Evolutionary conservation across 1,140 invertebrate genomes (phyloP).

Genomic region (Orchestia grillus): DNA sequence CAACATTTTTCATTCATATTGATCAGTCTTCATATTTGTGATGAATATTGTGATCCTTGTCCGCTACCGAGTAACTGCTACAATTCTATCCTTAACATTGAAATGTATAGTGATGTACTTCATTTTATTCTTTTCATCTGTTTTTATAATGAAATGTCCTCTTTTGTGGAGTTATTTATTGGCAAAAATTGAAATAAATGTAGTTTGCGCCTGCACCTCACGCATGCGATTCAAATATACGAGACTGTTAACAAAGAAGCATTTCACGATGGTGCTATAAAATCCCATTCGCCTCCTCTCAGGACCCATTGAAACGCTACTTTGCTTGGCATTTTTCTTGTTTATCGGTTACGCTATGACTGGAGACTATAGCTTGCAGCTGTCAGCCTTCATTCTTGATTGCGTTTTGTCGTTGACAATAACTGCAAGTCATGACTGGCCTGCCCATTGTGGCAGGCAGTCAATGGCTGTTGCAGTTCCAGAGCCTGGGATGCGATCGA

Average conservation of each 20-base stretch:
- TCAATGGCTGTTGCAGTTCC: not conserved
- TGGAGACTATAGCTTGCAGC: not conserved
- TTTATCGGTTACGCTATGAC: not conserved
- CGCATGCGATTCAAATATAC: not conserved
- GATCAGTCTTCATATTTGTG: not conserved
- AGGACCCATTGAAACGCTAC: not conserved
- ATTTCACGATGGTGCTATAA: not conserved
- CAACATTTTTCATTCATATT: not conserved
- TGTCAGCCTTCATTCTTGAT: not conserved
- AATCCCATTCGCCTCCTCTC: not conserved
- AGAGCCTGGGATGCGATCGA: not conserved
- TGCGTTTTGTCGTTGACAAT: slow-evolving; percentile 36
- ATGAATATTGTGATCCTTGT: not conserved
- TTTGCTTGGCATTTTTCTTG: not conserved
- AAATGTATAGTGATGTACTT: not conserved
- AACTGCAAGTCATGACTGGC: not conserved
- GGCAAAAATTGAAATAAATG: not conserved
- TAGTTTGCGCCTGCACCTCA: not conserved
- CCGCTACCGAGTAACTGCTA: not conserved
- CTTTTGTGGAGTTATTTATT: not conserved
- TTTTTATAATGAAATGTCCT: not conserved
- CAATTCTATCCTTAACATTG: not conserved
- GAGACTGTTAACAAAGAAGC: not conserved
- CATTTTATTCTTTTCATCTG: not conserved
- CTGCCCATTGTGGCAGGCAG: not conserved